These are phyloP conservation scores for Adelphocoris suturalis DNA, from an alignment of 2,888 invertebrate genomes.

Conservation along the genomic window DNA sequence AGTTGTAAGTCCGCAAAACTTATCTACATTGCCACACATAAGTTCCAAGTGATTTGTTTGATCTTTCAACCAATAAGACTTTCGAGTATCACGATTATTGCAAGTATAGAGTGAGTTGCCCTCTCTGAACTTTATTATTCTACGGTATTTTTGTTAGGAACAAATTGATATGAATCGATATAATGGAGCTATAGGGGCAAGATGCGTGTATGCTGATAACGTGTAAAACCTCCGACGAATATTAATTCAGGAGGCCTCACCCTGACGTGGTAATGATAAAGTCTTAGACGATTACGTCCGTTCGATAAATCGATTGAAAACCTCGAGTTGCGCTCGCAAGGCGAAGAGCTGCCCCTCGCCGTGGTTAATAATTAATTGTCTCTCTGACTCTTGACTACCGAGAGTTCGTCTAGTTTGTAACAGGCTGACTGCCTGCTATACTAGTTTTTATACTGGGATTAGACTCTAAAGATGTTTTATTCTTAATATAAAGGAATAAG, in stretches of 20 bases:
- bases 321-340: background rate
- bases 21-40: too few species aligned
- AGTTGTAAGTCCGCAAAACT: too few species aligned
- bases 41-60: too few species aligned
- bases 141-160: constrained; percentile 6
- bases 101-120: too few species aligned
- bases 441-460: too few species aligned
- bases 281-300: constrained; percentile 63
- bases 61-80: too few species aligned
- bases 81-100: too few species aligned
- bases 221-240: constrained; percentile 49
- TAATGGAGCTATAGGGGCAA: background rate
- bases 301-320: constrained; percentile 61
- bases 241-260: constrained; percentile 46
- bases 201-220: constrained; percentile 56
- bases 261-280: constrained; percentile 63
- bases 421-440: too few species aligned
- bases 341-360: constrained; percentile 14
- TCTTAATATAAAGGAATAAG: too few species aligned
- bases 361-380: constrained; percentile 56
- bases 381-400: background rate
- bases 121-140: background rate
- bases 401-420: background rate
- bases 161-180: constrained; percentile 13
- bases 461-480: too few species aligned